Evolutionary conservation across 2,888 invertebrate genomes (phyloP), one percentile per base, ranked within the genome.

Genomic region (Dasypolia templi): DNA sequence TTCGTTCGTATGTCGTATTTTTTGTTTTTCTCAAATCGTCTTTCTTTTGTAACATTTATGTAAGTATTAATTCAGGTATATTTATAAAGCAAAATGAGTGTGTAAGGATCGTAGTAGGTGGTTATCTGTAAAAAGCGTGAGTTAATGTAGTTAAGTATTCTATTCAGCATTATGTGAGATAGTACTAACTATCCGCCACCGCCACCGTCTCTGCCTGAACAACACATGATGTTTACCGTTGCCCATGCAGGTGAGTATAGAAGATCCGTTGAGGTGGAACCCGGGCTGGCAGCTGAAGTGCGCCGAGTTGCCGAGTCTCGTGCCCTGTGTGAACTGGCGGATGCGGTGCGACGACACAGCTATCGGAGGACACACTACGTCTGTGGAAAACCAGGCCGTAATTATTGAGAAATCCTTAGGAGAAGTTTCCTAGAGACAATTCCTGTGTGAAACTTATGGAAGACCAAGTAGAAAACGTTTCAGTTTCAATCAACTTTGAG

Each of bases 221-320:
- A 51, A 64, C n/a, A 32, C 53, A 39, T 19, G 17, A 17, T 35
- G 14, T 46, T 67, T 92, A 97, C 98, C 98, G 83, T 98, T 97
- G 49, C 98, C 98, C 95, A 98, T 97, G 92, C 99, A 99, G 55
- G 98, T 98, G 82, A 99, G 97, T 88, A 98, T 97, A 58, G 97
- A 96, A 4, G 97, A 97, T 12, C 99, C 99, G 83, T 97, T 97
- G 71, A 99, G 97, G 83, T 97, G 97, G 93, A 97, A 98, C 42
- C 99, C 99, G 19, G 97, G 96, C 75, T 98, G 98, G 93, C 99
- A 99, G 88, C 97, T 97, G 93, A 98, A 98, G 86, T 97, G 96
- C 9, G 94, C 93, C 0, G 95, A 97, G 90, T 98, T 98, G 26
- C 98, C 98, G 86, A 99, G 96, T 85, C 97, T 97, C 65, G 97